Evolutionary conservation across 2,888 invertebrate species (phyloP).

Genomic region (Nycteola revayana): DNA sequence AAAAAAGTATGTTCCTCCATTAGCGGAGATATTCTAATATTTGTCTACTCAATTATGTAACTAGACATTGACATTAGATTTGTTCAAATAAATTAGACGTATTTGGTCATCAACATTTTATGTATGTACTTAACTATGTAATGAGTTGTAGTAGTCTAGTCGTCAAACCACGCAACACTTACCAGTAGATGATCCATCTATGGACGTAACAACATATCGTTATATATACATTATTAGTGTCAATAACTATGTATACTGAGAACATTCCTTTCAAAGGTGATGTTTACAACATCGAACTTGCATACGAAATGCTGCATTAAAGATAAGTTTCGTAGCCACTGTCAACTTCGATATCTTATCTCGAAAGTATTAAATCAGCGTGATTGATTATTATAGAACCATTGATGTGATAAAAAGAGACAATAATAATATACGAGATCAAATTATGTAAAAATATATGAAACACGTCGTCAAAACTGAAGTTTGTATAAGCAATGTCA

Average conservation of each 20-base stretch:
- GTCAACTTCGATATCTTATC: conserved; percentile 20
- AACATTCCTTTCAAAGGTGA: conserved; percentile 28
- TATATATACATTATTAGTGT: conserved; percentile 27
- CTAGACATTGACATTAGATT: not conserved
- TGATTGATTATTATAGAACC: conserved; percentile 18
- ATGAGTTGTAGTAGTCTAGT: conserved; percentile 10
- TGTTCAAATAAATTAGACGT: conserved; percentile 40
- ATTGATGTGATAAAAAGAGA: conserved; percentile 2
- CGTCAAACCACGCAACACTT: conserved; percentile 25
- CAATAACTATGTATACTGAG: conserved; percentile 23
- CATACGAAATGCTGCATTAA: conserved; percentile 18
- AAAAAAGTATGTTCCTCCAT: too few relatives aligned
- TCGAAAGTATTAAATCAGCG: conserved; percentile 9
- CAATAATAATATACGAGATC: conserved; percentile 1
- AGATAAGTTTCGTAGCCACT: conserved; percentile 26
- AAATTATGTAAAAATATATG: conserved; percentile 1
- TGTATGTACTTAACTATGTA: conserved; percentile 6
- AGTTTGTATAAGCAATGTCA: not conserved
- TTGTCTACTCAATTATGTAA: too few relatives aligned
- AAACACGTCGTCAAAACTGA: not conserved
- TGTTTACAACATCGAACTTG: conserved; percentile 25
- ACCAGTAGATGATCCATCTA: conserved; percentile 14
- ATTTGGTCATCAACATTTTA: conserved; percentile 39
- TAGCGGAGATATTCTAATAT: too few relatives aligned
- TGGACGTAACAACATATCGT: conserved; percentile 22